These are phyloP conservation scores for Platyrinchus mystaceus DNA, from an alignment of 2,797 vertebrate species.

Conservation along the genomic window DNA sequence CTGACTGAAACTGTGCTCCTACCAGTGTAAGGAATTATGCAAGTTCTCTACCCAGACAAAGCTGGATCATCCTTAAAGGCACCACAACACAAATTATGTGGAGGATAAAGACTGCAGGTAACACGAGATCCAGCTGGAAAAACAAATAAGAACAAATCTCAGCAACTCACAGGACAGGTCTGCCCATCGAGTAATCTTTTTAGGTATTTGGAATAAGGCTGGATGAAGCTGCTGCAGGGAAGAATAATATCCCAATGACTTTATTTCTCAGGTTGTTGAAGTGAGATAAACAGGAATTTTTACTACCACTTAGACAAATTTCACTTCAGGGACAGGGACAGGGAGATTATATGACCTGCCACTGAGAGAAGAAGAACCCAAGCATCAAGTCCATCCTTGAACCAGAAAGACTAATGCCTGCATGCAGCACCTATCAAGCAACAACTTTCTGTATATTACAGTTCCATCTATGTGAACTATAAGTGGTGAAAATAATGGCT, in stretches of 20 bases:
- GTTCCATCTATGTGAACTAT: not conserved
- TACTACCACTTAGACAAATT: not conserved
- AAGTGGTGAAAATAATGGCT: not conserved
- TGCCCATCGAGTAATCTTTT: not conserved
- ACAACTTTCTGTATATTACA: not conserved
- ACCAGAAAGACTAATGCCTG: not conserved
- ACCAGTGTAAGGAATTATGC: not conserved
- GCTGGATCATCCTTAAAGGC: not conserved
- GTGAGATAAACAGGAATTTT: not conserved
- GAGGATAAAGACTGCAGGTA: not conserved
- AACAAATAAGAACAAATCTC: not conserved
- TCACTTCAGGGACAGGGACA: accelerated
- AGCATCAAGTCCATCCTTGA: not conserved
- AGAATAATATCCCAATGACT: not conserved
- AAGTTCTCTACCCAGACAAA: not conserved
- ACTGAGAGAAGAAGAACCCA: not conserved
- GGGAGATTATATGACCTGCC: not conserved
- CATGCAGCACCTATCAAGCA: not conserved
- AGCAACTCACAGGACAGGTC: not conserved
- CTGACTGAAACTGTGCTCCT: not conserved
- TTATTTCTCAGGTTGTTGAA: not conserved
- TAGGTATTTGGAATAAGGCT: not conserved
- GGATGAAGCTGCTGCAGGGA: not conserved
- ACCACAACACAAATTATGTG: not conserved
- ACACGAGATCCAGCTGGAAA: not conserved